Evolutionary conservation across 2,888 invertebrate genomes (phyloP).

Genomic region (Xanthia togata): DNA sequence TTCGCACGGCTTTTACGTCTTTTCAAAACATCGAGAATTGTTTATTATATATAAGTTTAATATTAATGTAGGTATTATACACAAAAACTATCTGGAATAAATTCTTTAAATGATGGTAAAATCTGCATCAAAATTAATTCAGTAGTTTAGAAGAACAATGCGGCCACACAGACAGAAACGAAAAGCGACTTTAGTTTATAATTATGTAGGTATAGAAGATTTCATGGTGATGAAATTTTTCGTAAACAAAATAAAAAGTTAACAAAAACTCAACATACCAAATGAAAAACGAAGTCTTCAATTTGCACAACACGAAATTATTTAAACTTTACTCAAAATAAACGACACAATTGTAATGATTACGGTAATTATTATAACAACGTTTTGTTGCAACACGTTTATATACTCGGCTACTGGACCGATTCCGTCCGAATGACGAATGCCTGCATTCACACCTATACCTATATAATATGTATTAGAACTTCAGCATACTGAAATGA

Average conservation of each 20-base stretch:
- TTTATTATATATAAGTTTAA: too few relatives aligned
- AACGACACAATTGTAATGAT: not conserved
- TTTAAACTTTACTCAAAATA: not conserved
- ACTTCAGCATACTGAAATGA: conserved; percentile 20
- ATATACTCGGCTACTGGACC: not conserved
- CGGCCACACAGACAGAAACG: too few relatives aligned
- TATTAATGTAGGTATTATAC: too few relatives aligned
- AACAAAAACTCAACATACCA: conserved; percentile 20
- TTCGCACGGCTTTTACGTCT: too few relatives aligned
- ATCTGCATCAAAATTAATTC: too few relatives aligned
- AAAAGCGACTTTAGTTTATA: too few relatives aligned
- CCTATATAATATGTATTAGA: not conserved
- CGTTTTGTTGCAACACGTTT: not conserved
- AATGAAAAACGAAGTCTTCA: not conserved
- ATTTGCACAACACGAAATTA: not conserved
- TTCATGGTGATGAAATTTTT: not conserved
- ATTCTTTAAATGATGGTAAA: too few relatives aligned
- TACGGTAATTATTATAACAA: not conserved
- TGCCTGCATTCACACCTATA: not conserved
- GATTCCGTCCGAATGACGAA: conserved; percentile 1
- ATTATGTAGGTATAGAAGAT: too few relatives aligned
- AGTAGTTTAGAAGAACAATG: too few relatives aligned
- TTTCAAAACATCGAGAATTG: too few relatives aligned
- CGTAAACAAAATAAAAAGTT: not conserved
- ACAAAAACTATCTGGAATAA: too few relatives aligned